Evolutionary conservation across 1,140 invertebrate genomes (phyloP).

Genomic region (Leptestheria dahalacensis): DNA sequence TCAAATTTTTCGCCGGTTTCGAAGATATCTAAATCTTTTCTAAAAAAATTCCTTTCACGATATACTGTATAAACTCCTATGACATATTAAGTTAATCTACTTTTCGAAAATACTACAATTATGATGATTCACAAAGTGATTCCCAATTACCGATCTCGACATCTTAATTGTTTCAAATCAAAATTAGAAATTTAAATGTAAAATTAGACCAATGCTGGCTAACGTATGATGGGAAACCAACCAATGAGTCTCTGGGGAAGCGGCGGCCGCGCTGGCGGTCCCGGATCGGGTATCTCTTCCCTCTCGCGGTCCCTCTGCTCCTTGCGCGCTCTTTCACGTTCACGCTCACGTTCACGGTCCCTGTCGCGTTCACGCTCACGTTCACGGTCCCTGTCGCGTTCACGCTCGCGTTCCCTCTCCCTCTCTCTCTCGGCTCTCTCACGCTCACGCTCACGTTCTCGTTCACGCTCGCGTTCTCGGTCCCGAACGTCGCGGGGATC

Average conservation of each 20-base stretch:
- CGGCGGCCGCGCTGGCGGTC: constrained; percentile 63
- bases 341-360: constrained; percentile 12
- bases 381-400: constrained; percentile 10
- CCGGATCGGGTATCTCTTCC: constrained; percentile 53
- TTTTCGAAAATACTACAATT: no score
- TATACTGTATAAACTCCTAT: no score
- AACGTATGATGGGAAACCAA: no score
- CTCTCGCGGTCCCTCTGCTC: constrained; percentile 26
- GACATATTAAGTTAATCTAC: no score
- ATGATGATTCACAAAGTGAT: no score
- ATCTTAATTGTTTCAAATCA: no score
- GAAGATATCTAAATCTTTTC: no score
- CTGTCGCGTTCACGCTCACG: constrained; percentile 14
- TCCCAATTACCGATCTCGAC: no score
- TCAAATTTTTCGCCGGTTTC: no score
- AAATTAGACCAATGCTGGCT: no score
- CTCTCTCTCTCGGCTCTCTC: constrained; percentile 2
- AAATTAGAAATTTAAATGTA: no score
- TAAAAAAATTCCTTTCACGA: no score
- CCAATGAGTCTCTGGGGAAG: constrained; percentile 76
- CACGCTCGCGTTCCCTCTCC: constrained; percentile 10
- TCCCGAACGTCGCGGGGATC: constrained; percentile 17
- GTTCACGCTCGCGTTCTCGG: constrained; percentile 9
- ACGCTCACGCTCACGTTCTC: constrained; percentile 3
- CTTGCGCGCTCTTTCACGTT: constrained; percentile 9